These are phyloP conservation scores for Zelleria hepariella DNA, from an alignment of 2,888 invertebrate species.

Conservation along the genomic window DNA sequence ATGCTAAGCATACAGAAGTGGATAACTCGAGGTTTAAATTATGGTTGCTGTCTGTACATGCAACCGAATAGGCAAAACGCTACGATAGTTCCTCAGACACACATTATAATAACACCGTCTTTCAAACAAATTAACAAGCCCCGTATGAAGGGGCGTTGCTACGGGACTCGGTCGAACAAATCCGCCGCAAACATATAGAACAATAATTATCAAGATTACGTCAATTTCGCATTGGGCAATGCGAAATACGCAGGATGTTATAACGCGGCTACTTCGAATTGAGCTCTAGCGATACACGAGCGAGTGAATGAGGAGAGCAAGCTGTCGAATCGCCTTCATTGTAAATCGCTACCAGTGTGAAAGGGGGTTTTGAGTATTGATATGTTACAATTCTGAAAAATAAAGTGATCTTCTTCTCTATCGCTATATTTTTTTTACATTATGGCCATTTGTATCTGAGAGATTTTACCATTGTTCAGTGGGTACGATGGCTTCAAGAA, in stretches of 20 bases:
- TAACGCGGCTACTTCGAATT: conserved; percentile 20
- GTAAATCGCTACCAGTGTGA: too few species aligned
- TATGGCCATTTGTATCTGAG: too few species aligned
- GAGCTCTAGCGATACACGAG: not conserved
- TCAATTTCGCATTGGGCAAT: conserved; percentile 26
- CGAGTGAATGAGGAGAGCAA: too few species aligned
- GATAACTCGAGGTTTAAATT: too few species aligned
- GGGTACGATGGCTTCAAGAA: too few species aligned
- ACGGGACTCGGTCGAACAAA: conserved; percentile 14
- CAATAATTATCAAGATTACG: conserved; percentile 42
- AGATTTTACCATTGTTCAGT: too few species aligned
- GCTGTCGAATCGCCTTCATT: too few species aligned
- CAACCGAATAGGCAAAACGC: not conserved
- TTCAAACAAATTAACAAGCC: not conserved
- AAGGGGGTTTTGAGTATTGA: too few species aligned
- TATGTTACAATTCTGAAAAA: too few species aligned
- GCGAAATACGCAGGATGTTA: conserved; percentile 18
- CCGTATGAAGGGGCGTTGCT: conserved; percentile 16
- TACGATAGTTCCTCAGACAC: not conserved
- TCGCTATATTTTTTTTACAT: too few species aligned
- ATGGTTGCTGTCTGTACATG: not conserved
- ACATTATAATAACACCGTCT: not conserved
- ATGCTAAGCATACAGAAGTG: too few species aligned
- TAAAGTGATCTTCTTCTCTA: too few species aligned
- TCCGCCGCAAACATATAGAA: conserved; percentile 21